phyloP scores from a whole-genome alignment of 2,888 invertebrate species.

The Leucoma salicis region DNA sequence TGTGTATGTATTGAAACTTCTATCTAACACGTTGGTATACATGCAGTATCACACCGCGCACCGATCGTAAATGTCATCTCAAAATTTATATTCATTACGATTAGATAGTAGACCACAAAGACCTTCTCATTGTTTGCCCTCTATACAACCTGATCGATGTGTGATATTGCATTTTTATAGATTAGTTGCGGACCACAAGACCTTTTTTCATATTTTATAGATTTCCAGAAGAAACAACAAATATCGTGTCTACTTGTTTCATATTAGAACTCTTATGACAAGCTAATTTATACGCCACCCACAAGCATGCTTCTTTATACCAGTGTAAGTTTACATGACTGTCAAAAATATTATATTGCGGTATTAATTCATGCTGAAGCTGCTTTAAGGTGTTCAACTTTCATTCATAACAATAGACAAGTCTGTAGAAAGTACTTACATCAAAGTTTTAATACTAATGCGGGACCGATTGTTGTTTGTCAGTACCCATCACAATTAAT shows the following conservation, averaged over 20 bases:
- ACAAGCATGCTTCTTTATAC: slow-evolving; percentile 47
- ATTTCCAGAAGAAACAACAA: slow-evolving; percentile 49
- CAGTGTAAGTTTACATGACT: slow-evolving; percentile 54
- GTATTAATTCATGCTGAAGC: slow-evolving; percentile 29
- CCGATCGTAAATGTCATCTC: slow-evolving; percentile 80
- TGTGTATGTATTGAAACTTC: slow-evolving; percentile 66
- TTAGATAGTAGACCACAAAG: slow-evolving; percentile 77
- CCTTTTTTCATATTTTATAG: slow-evolving; percentile 42
- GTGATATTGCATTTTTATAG: slow-evolving; percentile 74
- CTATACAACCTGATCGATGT: slow-evolving; percentile 73
- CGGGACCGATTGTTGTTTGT: too few species aligned
- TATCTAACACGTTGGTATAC: slow-evolving; percentile 69
- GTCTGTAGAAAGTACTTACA: slow-evolving; percentile 11
- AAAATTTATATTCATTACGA: slow-evolving; percentile 82
- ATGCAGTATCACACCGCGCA: slow-evolving; percentile 73
- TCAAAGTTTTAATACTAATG: too few species aligned
- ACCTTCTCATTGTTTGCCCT: slow-evolving; percentile 68
- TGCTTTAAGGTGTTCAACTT: slow-evolving; percentile 16
- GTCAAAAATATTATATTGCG: slow-evolving; percentile 41
- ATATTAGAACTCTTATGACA: slow-evolving; percentile 63
- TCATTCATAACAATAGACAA: slow-evolving; percentile 42
- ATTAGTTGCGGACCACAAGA: slow-evolving; percentile 45
- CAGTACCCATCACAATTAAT: too few species aligned
- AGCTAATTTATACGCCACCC: slow-evolving; percentile 66
- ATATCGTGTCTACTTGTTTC: slow-evolving; percentile 59